phyloP scores from a whole-genome alignment of 2,888 invertebrate species.

The Luperina testacea region DNA sequence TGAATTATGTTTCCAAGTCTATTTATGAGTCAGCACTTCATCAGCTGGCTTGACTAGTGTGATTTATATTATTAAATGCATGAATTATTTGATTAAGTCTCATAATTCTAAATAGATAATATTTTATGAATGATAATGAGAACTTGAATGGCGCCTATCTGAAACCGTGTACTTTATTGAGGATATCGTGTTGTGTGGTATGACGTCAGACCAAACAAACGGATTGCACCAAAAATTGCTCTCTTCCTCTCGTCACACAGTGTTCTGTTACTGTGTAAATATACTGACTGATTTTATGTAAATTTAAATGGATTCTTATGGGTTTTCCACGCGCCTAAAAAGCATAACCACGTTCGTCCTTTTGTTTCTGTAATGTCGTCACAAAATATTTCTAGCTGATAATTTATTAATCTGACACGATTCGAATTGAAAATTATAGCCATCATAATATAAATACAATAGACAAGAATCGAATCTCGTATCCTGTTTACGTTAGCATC shows the following conservation, averaged over 20 bases:
- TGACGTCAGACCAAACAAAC: conserved; percentile 49
- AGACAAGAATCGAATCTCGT: not conserved
- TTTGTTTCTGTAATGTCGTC: conserved; percentile 35
- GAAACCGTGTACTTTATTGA: conserved; percentile 30
- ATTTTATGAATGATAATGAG: conserved; percentile 51
- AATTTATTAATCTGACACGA: conserved; percentile 42
- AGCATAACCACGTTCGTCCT: conserved; percentile 35
- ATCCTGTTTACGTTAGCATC: conserved; percentile 30
- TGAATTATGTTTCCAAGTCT: conserved; percentile 61
- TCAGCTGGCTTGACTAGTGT: conserved; percentile 35
- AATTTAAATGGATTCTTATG: conserved; percentile 30
- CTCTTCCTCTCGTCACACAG: conserved; percentile 30
- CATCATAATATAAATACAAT: conserved; percentile 24
- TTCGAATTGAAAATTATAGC: conserved; percentile 31
- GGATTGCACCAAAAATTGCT: conserved; percentile 23
- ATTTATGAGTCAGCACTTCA: conserved; percentile 50
- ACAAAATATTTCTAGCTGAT: conserved; percentile 17
- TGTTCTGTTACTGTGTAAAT: conserved; percentile 28
- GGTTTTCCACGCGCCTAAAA: conserved; percentile 29
- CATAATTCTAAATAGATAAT: conserved; percentile 57
- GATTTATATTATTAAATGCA: conserved; percentile 38
- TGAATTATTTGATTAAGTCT: conserved; percentile 53
- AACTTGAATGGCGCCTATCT: conserved; percentile 45
- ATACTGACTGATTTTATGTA: conserved; percentile 25
- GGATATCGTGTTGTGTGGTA: conserved; percentile 39